Evolutionary conservation across 1,140 invertebrate genomes (phyloP), one percentile per base, ranked within the genome.

Genomic region (Bathynomus jamesi): DNA sequence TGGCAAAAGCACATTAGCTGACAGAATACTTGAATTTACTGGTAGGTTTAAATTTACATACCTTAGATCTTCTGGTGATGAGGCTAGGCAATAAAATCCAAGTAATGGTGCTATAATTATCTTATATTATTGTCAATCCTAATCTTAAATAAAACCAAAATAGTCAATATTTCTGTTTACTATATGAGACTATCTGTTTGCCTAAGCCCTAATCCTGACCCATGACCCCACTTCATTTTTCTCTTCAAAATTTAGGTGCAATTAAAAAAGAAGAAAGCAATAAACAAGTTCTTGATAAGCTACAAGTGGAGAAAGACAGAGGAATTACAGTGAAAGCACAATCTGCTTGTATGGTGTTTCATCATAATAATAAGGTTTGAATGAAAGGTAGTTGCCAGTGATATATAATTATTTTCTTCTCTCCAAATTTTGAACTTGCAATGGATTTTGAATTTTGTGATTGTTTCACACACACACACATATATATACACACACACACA

Each of bases 271-370:
- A 89, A 46, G 84, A 83, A 13, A 86, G 87, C 25, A 83, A 80
- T 84, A 87, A 82, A 84, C 96, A 99, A 86, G 89, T 96, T 53
- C 80, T 98, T 28, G 95, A 98, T 81, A 92, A 91, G 81, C 78
- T 89, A 10, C 86, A 91, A 83, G 95, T 99, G 3, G 97, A 99
- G 84, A 86, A 89, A 79, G 95, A 99, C 82, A 85, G 93, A 80
- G 96, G 97, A 4, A 99, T 99, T 24, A 99, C 97, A 24, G 96
- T 99, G 0, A 99, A 99, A 84, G 96, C 97, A 13, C 95, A 98
- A 79, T 96, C 95, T 24, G 95, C 90, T 17, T 95, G 95, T 0
- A 84, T 99, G 65, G 87, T 92, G 74, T 93, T 98, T 78, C 76
- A 81, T 29, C 79, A 83, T 74, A 77, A 83, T 40, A 65, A 31